A percentile compares a stretch with the other conserved stretches of the same genome.
Evolutionary conservation across 2,888 invertebrate species (phyloP).

Genomic region (Apodemia hepburni): DNA sequence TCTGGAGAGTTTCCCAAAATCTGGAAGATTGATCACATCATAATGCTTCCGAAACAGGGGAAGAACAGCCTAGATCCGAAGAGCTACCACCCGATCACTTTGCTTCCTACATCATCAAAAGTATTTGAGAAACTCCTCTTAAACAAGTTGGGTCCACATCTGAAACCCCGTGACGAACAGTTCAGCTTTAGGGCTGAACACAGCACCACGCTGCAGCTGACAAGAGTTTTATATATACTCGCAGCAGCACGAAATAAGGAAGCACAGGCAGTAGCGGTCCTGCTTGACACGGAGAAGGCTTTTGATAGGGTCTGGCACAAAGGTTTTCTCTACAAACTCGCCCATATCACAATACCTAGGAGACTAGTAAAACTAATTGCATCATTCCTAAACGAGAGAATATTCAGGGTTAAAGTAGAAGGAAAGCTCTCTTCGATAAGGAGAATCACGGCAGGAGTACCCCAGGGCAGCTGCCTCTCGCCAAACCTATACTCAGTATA

Average conservation of each 20-base stretch:
- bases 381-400: not conserved
- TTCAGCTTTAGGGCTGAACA: constrained; percentile 33
- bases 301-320: constrained; percentile 41
- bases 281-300: constrained; percentile 39
- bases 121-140: constrained; percentile 31
- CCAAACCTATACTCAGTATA: too few relatives aligned
- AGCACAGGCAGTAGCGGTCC: constrained; percentile 29
- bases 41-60: constrained; percentile 32
- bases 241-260: constrained; percentile 27
- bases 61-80: constrained; percentile 29
- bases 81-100: constrained; percentile 34
- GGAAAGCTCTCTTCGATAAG: not conserved
- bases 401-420: not conserved
- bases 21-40: constrained; percentile 30
- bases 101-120: constrained; percentile 28
- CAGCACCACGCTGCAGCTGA: constrained; percentile 35
- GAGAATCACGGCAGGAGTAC: too few relatives aligned
- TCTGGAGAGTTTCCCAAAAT: constrained; percentile 22
- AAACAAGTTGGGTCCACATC: not conserved
- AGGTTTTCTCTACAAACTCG: constrained; percentile 29
- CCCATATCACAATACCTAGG: not conserved
- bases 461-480: too few relatives aligned
- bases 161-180: constrained; percentile 28
- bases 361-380: not conserved
- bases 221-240: constrained; percentile 33